Conservation (phyloP, 2,888 invertebrate genomes). For the Eristalis intricaria region DNA sequence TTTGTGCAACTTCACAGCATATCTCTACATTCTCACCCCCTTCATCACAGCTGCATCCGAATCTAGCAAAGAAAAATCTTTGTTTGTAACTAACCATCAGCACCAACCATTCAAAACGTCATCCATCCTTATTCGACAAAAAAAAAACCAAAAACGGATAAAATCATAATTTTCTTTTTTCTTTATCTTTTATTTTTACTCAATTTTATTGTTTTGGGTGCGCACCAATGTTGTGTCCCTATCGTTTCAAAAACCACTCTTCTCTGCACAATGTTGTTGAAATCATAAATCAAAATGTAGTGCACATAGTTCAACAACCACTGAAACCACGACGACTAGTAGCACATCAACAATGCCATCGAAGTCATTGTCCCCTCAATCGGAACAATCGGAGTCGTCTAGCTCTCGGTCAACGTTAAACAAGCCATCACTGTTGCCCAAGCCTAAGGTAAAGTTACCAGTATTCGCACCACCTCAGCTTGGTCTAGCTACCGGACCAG, state of each 20-base stretch:
- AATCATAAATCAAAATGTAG: conserved; percentile 19
- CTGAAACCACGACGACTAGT: conserved; percentile 50
- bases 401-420: conserved; percentile 47
- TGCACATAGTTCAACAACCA: conserved; percentile 64
- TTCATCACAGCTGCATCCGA: conserved; percentile 11
- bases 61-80: background rate
- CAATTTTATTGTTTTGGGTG: conserved; percentile 9
- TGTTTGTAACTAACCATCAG: conserved; percentile 60
- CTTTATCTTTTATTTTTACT: conserved; percentile 58
- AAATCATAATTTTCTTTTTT: conserved; percentile 47
- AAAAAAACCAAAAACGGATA: conserved; percentile 33
- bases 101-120: conserved; percentile 27
- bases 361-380: conserved; percentile 37
- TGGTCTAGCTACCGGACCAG: conserved; percentile 44
- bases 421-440: conserved; percentile 80
- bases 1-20: background rate
- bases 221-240: background rate
- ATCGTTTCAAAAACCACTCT: background rate
- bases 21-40: conserved; percentile 9
- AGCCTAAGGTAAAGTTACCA: conserved; percentile 78
- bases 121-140: conserved; percentile 45
- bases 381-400: conserved; percentile 41
- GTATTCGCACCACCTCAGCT: conserved; percentile 65
- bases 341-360: conserved; percentile 64
- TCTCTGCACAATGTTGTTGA: conserved; percentile 35